Conservation (phyloP, 2,888 invertebrate genomes). For the Drosophila parthenogenetica region DNA sequence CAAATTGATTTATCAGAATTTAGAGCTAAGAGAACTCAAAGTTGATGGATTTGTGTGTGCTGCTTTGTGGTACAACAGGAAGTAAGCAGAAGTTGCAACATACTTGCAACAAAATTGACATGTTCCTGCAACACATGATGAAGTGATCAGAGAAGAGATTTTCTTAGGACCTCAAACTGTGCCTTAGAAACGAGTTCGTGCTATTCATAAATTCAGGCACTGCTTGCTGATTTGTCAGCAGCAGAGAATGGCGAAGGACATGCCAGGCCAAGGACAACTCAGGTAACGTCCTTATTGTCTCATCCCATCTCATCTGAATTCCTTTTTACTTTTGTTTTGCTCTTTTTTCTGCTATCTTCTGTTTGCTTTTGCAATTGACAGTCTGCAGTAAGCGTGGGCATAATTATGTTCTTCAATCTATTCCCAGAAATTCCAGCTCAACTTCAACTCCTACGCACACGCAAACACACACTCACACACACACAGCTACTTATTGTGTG, state of each 20-base stretch:
- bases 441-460: slow-evolving; percentile 26
- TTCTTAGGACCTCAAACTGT: slow-evolving; percentile 48
- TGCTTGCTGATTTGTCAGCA: slow-evolving; percentile 70
- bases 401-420: slow-evolving; percentile 76
- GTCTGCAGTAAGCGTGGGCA: slow-evolving; percentile 70
- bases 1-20: slow-evolving; percentile 72
- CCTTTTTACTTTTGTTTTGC: slow-evolving; percentile 44
- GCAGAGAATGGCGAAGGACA: slow-evolving; percentile 22
- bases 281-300: slow-evolving; percentile 56
- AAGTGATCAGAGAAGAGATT: slow-evolving; percentile 72
- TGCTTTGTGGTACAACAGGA: slow-evolving; percentile 64
- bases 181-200: slow-evolving; percentile 18
- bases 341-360: slow-evolving; percentile 41
- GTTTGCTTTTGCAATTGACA: slow-evolving; percentile 69
- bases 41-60: slow-evolving; percentile 22
- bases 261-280: slow-evolving; percentile 43
- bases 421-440: slow-evolving; percentile 62
- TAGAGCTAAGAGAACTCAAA: background rate
- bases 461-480: background rate
- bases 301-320: slow-evolving; percentile 20
- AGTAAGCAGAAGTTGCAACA: slow-evolving; percentile 45
- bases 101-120: slow-evolving; percentile 63
- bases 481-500: slow-evolving; percentile 11
- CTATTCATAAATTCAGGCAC: slow-evolving; percentile 50
- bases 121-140: slow-evolving; percentile 74